Percentiles rank a stretch among this genome's conserved stretches.
These are phyloP conservation scores for Salarias fasciatus DNA, from an alignment of 2,797 vertebrate species.

Conservation along the genomic window DNA sequence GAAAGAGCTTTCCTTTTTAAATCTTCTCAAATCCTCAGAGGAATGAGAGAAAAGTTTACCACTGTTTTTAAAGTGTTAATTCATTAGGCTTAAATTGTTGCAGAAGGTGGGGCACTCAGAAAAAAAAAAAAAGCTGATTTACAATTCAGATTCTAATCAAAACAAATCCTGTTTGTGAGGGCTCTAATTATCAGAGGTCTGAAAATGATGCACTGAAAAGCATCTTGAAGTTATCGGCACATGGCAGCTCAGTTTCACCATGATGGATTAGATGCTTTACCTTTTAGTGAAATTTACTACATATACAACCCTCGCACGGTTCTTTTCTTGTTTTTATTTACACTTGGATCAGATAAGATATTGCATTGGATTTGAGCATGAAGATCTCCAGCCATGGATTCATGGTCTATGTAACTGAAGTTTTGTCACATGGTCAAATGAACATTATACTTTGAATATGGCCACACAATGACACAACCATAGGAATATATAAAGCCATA, in stretches of 20 bases:
- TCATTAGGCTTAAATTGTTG: neutral
- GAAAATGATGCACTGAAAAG: neutral
- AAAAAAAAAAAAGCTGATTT: neutral
- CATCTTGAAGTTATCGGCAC: neutral
- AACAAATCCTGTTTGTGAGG: neutral
- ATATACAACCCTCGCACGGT: no score
- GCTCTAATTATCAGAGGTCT: neutral
- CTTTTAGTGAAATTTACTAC: slow-evolving; percentile 4
- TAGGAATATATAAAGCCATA: no score
- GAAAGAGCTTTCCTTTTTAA: neutral
- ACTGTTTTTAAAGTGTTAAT: neutral
- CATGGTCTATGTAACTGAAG: no score
- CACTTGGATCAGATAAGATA: no score
- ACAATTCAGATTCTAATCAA: neutral
- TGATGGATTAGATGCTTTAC: slow-evolving; percentile 1
- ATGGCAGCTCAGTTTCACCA: neutral
- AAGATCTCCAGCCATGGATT: no score
- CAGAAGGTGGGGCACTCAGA: neutral
- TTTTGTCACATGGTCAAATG: no score
- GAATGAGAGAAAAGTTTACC: neutral
- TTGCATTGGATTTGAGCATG: no score
- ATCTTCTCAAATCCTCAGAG: neutral
- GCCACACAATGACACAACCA: no score
- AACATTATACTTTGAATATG: no score
- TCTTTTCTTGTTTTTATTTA: no score